A percentile compares a stretch with the other conserved stretches of the same genome.
phyloP scores from a whole-genome alignment of 2,797 vertebrate species.

The Eulemur albifrons region DNA sequence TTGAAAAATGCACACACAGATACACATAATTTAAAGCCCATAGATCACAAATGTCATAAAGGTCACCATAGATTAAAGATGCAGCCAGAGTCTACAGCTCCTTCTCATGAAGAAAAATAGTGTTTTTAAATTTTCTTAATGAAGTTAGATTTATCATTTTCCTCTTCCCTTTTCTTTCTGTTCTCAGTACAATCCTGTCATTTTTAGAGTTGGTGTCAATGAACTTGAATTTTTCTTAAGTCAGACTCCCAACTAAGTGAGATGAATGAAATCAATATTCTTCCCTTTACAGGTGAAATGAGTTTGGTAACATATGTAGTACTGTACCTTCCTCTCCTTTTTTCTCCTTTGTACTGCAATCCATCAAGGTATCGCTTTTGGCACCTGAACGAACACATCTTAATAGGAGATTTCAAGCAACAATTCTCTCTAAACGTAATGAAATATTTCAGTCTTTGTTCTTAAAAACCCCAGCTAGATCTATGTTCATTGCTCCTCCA shows the following conservation, averaged over 20 bases:
- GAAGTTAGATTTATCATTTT: conserved; percentile 71
- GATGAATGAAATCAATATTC: conserved; percentile 80
- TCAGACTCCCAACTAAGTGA: conserved; percentile 75
- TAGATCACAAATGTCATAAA: conserved; percentile 58
- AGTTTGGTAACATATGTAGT: conserved; percentile 70
- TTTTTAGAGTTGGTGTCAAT: conserved; percentile 71
- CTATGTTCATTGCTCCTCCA: conserved; percentile 21
- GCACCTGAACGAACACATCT: conserved; percentile 73
- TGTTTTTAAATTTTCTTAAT: conserved; percentile 72
- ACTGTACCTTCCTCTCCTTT: conserved; percentile 58
- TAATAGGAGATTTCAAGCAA: conserved; percentile 74
- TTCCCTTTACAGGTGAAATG: conserved; percentile 73
- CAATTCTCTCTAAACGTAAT: conserved; percentile 55
- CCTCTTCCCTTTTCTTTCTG: conserved; percentile 55
- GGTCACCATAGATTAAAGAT: conserved; percentile 39
- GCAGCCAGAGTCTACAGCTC: conserved; percentile 45
- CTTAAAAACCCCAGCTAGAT: conserved; percentile 48
- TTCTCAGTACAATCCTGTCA: conserved; percentile 54
- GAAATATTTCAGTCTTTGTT: conserved; percentile 70
- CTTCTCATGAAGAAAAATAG: conserved; percentile 71
- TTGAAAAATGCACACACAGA: neutral
- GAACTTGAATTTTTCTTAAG: conserved; percentile 75
- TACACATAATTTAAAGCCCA: conserved; percentile 24
- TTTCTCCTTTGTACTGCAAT: conserved; percentile 39
- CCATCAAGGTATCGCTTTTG: conserved; percentile 60